Evolutionary conservation across 2,797 vertebrate genomes (phyloP).

Genomic region (Apogon hyalosoma): DNA sequence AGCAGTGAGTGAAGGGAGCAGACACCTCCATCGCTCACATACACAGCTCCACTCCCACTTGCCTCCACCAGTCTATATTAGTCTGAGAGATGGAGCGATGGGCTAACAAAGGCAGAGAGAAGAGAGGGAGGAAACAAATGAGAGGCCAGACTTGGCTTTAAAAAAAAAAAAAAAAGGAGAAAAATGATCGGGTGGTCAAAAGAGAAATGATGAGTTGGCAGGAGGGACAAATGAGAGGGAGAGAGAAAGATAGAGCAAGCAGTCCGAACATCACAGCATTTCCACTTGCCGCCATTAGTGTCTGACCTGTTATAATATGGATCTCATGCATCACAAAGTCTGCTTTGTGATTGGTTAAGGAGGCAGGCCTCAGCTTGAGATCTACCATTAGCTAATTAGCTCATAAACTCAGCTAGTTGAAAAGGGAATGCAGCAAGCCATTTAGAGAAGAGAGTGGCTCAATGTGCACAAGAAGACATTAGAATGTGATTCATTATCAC

Average conservation of each 20-base stretch:
- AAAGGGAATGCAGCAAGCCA: slow-evolving; percentile 62
- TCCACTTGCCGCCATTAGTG: slow-evolving; percentile 63
- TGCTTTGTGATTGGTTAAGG: slow-evolving; percentile 65
- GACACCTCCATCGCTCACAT: slow-evolving; percentile 65
- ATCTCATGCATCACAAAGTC: slow-evolving; percentile 67
- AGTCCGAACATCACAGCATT: slow-evolving; percentile 41
- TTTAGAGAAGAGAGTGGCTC: slow-evolving; percentile 49
- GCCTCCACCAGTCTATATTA: slow-evolving; percentile 54
- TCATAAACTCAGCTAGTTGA: slow-evolving; percentile 77
- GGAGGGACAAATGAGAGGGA: slow-evolving; percentile 57
- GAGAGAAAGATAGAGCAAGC: slow-evolving; percentile 33
- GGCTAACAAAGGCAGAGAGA: slow-evolving; percentile 53
- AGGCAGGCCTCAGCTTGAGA: slow-evolving; percentile 54
- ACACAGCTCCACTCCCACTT: slow-evolving; percentile 52
- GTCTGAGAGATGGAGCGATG: slow-evolving; percentile 50
- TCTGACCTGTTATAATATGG: slow-evolving; percentile 64
- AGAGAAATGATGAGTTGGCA: slow-evolving; percentile 66
- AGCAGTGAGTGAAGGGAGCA: slow-evolving; percentile 60
- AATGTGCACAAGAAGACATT: slow-evolving; percentile 37
- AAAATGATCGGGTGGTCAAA: slow-evolving; percentile 41
- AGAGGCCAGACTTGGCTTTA: slow-evolving; percentile 33
- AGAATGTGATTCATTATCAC: slow-evolving; percentile 27
- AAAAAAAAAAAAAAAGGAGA: slow-evolving; percentile 47
- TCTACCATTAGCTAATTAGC: slow-evolving; percentile 82
- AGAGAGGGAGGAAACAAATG: slow-evolving; percentile 54